These are phyloP conservation scores for Kradibia gibbosae DNA, from an alignment of 1,140 invertebrate species.

Conservation along the genomic window DNA sequence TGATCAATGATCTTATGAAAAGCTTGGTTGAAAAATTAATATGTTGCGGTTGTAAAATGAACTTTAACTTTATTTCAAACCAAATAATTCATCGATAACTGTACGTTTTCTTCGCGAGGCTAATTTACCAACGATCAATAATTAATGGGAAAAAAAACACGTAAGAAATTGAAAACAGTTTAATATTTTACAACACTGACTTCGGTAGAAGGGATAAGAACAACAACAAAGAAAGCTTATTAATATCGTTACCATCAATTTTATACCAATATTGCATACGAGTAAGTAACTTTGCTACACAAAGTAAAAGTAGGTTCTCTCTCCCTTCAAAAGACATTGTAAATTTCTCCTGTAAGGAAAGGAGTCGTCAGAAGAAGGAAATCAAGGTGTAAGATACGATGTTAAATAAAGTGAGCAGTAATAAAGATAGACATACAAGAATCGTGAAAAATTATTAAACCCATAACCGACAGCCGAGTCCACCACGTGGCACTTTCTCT, in stretches of 20 bases:
- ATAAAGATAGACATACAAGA: background rate
- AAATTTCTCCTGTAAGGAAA: background rate
- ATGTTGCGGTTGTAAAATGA: too few species aligned
- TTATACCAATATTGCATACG: background rate
- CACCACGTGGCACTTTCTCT: slow-evolving; percentile 13
- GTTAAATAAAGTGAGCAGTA: background rate
- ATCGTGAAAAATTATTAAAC: background rate
- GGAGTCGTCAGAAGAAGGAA: slow-evolving; percentile 12
- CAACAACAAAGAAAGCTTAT: too few species aligned
- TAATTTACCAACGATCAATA: too few species aligned
- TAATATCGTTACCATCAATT: background rate
- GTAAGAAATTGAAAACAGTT: background rate
- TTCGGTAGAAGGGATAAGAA: too few species aligned
- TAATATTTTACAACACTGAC: too few species aligned
- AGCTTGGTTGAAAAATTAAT: too few species aligned
- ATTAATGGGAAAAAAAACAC: background rate
- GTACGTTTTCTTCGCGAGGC: too few species aligned
- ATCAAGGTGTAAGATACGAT: background rate
- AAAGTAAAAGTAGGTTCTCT: slow-evolving; percentile 12
- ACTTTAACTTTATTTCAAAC: too few species aligned
- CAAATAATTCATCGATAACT: too few species aligned
- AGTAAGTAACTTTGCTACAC: background rate
- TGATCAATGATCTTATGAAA: too few species aligned
- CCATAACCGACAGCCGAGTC: slow-evolving; percentile 9
- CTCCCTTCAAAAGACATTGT: slow-evolving; percentile 35